phyloP scores from a whole-genome alignment of 1,140 invertebrate genomes.

The Geopemphigus sp. region DNA sequence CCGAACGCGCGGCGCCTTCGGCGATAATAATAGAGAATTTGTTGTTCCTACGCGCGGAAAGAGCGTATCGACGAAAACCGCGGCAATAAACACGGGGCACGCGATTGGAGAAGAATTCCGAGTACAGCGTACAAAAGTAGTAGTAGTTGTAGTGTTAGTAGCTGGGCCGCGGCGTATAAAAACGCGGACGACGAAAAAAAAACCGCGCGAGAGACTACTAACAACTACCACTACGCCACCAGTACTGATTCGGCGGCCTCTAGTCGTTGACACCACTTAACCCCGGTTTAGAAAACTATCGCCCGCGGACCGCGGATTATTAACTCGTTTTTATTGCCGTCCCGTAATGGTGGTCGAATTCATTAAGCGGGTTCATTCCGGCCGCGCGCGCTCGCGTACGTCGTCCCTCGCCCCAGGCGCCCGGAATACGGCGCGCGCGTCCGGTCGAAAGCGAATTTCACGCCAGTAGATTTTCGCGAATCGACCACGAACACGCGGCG shows the following conservation, averaged over 20 bases:
- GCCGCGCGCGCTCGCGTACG: too few species aligned
- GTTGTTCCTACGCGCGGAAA: not conserved
- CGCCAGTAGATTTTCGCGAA: not conserved
- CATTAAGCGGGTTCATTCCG: conserved; percentile 45
- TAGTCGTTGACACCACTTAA: conserved; percentile 49
- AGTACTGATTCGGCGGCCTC: conserved; percentile 48
- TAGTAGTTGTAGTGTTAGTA: too few species aligned
- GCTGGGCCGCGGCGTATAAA: too few species aligned
- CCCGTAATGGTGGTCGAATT: conserved; percentile 46
- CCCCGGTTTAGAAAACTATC: conserved; percentile 47
- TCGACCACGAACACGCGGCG: too few species aligned
- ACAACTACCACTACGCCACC: too few species aligned
- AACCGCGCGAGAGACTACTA: not conserved
- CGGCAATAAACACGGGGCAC: not conserved
- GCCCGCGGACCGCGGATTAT: conserved; percentile 43
- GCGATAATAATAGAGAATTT: too few species aligned
- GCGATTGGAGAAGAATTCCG: not conserved
- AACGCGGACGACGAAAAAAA: not conserved
- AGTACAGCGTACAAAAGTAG: not conserved
- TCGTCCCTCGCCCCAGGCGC: too few species aligned
- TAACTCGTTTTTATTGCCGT: conserved; percentile 49
- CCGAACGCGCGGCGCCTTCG: too few species aligned
- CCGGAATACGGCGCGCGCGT: too few species aligned
- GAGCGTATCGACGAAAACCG: not conserved
- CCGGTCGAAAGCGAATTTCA: not conserved